phyloP scores from a whole-genome alignment of 2,797 vertebrate species.

The Pseudopleuronectes americanus region DNA sequence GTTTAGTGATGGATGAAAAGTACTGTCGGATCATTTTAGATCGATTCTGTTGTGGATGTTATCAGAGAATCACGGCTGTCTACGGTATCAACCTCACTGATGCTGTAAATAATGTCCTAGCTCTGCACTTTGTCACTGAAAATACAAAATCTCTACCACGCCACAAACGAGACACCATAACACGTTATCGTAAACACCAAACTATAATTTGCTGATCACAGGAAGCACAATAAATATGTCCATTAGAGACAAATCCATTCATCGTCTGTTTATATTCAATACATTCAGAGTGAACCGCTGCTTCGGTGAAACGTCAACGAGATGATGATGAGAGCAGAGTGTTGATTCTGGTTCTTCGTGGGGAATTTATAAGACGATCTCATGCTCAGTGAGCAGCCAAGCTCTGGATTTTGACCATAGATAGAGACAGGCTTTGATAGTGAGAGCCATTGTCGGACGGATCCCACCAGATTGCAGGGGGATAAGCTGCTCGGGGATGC shows the following conservation, averaged over 20 bases:
- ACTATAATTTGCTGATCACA: too few relatives aligned
- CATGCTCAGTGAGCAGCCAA: constrained; percentile 48
- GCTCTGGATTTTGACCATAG: constrained; percentile 68
- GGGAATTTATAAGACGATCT: constrained; percentile 46
- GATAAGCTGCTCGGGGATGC: constrained; percentile 65
- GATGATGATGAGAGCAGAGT: not conserved
- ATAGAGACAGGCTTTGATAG: constrained; percentile 66
- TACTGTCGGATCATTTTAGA: too few relatives aligned
- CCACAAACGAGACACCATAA: not conserved
- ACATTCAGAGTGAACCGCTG: not conserved
- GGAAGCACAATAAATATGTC: not conserved
- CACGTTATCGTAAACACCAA: not conserved
- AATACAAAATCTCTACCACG: not conserved
- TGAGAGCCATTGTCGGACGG: constrained; percentile 64
- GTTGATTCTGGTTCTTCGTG: constrained; percentile 29
- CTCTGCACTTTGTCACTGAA: not conserved
- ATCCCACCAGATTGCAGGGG: constrained; percentile 66
- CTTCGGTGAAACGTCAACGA: not conserved
- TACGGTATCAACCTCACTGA: too few relatives aligned
- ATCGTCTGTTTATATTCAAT: not conserved
- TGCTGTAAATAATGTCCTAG: not conserved
- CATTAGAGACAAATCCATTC: not conserved
- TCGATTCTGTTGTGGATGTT: too few relatives aligned
- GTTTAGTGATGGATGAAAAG: too few relatives aligned
- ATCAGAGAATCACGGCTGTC: too few relatives aligned